Evolutionary conservation across 2,797 vertebrate species (phyloP).

Genomic region (Poecile montanus): DNA sequence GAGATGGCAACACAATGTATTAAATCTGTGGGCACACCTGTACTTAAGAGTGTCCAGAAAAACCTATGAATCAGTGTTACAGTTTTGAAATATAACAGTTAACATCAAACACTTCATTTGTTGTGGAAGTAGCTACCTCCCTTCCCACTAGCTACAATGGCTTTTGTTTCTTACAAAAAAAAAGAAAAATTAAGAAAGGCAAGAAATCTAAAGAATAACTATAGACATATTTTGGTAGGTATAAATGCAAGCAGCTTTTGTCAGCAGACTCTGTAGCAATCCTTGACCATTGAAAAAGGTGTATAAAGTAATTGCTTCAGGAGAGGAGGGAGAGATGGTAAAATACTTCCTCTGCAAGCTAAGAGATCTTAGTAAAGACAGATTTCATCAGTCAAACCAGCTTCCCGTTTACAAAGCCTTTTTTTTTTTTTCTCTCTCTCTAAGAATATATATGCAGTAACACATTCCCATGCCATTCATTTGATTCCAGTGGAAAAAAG

Average conservation of each 20-base stretch:
- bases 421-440: too few relatives aligned
- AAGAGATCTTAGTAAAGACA: background rate
- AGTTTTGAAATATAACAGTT: background rate
- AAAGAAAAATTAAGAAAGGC: background rate
- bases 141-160: background rate
- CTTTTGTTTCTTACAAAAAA: background rate
- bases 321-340: accelerated
- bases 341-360: background rate
- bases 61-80: background rate
- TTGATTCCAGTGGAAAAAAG: background rate
- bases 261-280: background rate
- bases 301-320: background rate
- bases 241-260: background rate
- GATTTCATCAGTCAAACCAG: background rate
- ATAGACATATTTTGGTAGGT: background rate
- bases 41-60: background rate
- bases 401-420: background rate
- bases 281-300: background rate
- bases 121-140: background rate
- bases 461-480: background rate
- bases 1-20: background rate
- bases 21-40: background rate
- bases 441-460: accelerated
- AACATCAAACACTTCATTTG: background rate
- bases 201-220: background rate